Base-by-base conservation (phyloP, 2,113 vertebrate species). In the Bubo scandiacus region DNA sequence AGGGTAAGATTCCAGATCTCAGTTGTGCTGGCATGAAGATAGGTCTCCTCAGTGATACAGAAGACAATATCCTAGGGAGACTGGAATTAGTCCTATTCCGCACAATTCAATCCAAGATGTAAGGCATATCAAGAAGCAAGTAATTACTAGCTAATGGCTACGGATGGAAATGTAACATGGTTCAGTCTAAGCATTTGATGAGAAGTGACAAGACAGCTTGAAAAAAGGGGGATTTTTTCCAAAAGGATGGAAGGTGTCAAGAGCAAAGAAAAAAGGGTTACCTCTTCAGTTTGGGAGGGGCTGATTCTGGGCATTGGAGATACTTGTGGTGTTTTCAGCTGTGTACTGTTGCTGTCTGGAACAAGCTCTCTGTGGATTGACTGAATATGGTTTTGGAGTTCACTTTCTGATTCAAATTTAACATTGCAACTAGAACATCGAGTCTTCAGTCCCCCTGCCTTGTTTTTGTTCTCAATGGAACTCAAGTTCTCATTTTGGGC, bases 381-480 rank as follows among this genome's bases (percentile, higher is more conserved):
- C 97, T 99, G 99, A 95, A 99, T 97, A 87, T 99, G 99, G 94
- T 98, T 99, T 98, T 99, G 99, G 95, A 99, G 98, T 98, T 99
- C 99, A 19, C 97, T 98, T 96, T 99, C 99, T 9, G 99, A 99
- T 98, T 99, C 99, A 96, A 99, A 99, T 97, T 99, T 99, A 93
- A 99, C 99, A 84, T 99, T 99, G 98, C 99, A 99, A 98, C 98
- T 99, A 71, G 99, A 99, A 97, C 99, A 99, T 88, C 99, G 98
- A 13, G 99, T 99, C 98, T 99, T 99, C 97, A 98, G 98, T 84
- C 98, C 98, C 63, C 98, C 98, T 13, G 97, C 97, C 98, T 99
- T 99, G 97, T 97, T 97, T 98, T 99, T 99, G 54, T 97, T 98
- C 61, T 99, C 99, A 54, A 98, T 96, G 70, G 98, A 99, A 96